Conservation (phyloP, 2,888 invertebrate genomes). For the Synanthedon formicaeformis region DNA sequence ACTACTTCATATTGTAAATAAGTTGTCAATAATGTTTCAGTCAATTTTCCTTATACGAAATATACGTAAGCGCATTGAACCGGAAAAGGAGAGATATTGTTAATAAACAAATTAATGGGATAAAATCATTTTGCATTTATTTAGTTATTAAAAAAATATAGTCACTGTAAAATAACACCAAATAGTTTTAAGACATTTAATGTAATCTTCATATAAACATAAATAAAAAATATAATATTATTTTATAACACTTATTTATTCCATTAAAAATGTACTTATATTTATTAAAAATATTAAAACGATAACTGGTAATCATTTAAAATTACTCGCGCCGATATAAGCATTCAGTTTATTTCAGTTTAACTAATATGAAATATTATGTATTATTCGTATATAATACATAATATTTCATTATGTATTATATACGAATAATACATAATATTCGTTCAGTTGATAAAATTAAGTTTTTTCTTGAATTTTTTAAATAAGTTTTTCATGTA, state of each 20-base stretch:
- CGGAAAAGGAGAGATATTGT: constrained; percentile 32
- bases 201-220: constrained; percentile 17
- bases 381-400: too few species aligned
- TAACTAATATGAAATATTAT: too few species aligned
- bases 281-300: not conserved
- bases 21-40: constrained; percentile 24
- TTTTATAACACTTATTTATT: not conserved
- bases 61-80: constrained; percentile 12
- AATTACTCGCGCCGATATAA: too few species aligned
- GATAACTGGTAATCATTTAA: too few species aligned
- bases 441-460: too few species aligned
- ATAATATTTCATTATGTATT: too few species aligned
- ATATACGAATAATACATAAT: too few species aligned
- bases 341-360: too few species aligned
- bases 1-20: constrained; percentile 9
- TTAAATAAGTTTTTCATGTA: too few species aligned
- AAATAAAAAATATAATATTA: not conserved
- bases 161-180: constrained; percentile 65
- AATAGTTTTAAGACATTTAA: constrained; percentile 46
- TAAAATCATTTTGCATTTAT: constrained; percentile 43
- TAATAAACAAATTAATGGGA: too few species aligned
- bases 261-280: not conserved
- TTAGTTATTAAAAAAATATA: constrained; percentile 23
- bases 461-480: too few species aligned
- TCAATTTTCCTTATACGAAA: constrained; percentile 63